A percentile compares a stretch with the other conserved stretches of the same genome.
Conservation (phyloP, 2,113 vertebrate genomes). For the Boulengeromyrus knoepffleri region DNA sequence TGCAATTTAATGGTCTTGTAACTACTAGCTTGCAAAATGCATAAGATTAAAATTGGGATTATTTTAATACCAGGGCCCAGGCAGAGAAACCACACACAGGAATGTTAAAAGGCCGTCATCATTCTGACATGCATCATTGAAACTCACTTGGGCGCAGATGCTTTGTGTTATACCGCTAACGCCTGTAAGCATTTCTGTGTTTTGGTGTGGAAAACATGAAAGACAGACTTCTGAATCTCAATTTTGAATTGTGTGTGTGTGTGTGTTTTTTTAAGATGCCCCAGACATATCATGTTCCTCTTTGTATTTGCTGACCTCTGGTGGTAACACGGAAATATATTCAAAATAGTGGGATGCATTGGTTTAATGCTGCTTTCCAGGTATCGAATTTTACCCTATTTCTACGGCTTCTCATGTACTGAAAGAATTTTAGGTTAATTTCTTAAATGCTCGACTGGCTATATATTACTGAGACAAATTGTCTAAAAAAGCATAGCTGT, state of each 20-base stretch:
- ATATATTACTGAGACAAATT: neutral
- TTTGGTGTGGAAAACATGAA: neutral
- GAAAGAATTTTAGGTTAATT: neutral
- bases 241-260: neutral
- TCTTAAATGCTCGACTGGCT: neutral
- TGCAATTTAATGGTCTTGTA: neutral
- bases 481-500: neutral
- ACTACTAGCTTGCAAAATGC: neutral
- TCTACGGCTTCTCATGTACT: neutral
- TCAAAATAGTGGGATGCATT: neutral
- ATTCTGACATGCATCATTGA: neutral
- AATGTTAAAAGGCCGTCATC: neutral
- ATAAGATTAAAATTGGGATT: neutral
- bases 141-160: neutral
- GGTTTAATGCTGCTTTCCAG: neutral
- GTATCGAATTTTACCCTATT: neutral
- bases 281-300: neutral
- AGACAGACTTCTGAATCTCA: neutral
- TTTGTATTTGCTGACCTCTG: conserved; percentile 38
- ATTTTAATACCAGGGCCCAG: neutral
- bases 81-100: neutral
- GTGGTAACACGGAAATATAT: conserved; percentile 14
- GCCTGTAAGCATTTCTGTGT: neutral
- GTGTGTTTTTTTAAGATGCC: neutral
- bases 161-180: neutral